A percentile compares a stretch with the other conserved stretches of the same genome.
These are phyloP conservation scores for Diadromus collaris DNA, from an alignment of 2,888 invertebrate species.

Conservation along the genomic window DNA sequence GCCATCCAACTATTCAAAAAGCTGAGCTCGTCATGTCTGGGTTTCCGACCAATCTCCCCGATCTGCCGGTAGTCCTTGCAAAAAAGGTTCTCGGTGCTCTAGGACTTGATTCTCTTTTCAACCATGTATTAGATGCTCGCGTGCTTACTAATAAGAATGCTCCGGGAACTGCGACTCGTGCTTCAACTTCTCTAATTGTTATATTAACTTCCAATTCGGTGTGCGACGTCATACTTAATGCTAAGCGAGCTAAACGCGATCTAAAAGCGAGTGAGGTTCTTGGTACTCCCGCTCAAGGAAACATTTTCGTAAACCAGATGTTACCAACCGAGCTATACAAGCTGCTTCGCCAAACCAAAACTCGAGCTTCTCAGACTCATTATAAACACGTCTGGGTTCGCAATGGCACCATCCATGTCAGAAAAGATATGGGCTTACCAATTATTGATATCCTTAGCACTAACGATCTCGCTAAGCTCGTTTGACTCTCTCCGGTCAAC, in stretches of 20 bases:
- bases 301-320: constrained; percentile 21
- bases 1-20: neutral
- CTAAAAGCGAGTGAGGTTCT: neutral
- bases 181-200: neutral
- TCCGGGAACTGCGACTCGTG: neutral
- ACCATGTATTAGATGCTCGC: neutral
- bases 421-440: neutral
- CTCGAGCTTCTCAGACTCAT: too few relatives aligned
- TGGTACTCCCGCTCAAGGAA: neutral
- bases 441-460: neutral
- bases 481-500: too few relatives aligned
- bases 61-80: neutral
- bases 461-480: too few relatives aligned
- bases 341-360: too few relatives aligned
- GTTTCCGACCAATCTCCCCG: neutral
- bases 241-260: neutral
- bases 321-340: constrained; percentile 6
- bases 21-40: neutral
- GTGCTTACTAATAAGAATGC: neutral
- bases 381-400: too few relatives aligned
- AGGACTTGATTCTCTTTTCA: neutral
- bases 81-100: neutral
- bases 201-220: neutral
- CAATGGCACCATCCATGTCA: too few relatives aligned
- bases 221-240: neutral